A percentile compares a stretch with the other conserved stretches of the same genome.
phyloP scores from a whole-genome alignment of 1,140 invertebrate species.

The Aphelinus atriplicis region DNA sequence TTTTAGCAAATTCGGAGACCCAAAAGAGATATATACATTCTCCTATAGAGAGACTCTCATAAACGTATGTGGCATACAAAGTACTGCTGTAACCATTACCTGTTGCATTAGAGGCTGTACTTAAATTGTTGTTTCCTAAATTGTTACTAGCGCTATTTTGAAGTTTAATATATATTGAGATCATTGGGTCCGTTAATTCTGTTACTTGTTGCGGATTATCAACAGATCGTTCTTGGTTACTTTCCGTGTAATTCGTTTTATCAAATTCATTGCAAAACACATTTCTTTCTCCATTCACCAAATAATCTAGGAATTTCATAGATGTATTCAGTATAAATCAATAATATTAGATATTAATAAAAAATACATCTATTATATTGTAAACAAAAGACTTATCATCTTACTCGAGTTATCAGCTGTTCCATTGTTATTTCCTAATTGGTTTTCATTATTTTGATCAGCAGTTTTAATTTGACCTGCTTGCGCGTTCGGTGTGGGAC shows the following conservation, averaged over 20 bases:
- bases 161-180: constrained; percentile 28
- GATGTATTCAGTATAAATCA: background rate
- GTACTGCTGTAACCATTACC: background rate
- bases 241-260: background rate
- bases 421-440: constrained; percentile 1
- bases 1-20: too few relatives aligned
- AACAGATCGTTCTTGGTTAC: background rate
- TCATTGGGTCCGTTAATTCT: background rate
- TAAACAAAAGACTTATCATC: too few relatives aligned
- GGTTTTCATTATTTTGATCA: constrained; percentile 1
- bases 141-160: constrained; percentile 5
- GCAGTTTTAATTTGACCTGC: background rate
- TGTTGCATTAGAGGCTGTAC: background rate
- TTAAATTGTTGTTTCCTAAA: background rate
- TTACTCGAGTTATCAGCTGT: constrained; percentile 1
- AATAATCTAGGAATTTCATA: constrained; percentile 13
- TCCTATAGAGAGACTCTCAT: too few relatives aligned
- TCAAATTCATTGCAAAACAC: background rate
- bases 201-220: background rate
- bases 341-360: too few relatives aligned
- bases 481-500: background rate
- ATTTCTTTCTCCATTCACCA: background rate
- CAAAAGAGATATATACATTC: too few relatives aligned
- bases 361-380: too few relatives aligned
- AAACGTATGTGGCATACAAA: too few relatives aligned